A percentile compares a stretch with the other conserved stretches of the same genome.
Evolutionary conservation across 2,797 vertebrate genomes (phyloP).

Genomic region (Ibycter americanus): DNA sequence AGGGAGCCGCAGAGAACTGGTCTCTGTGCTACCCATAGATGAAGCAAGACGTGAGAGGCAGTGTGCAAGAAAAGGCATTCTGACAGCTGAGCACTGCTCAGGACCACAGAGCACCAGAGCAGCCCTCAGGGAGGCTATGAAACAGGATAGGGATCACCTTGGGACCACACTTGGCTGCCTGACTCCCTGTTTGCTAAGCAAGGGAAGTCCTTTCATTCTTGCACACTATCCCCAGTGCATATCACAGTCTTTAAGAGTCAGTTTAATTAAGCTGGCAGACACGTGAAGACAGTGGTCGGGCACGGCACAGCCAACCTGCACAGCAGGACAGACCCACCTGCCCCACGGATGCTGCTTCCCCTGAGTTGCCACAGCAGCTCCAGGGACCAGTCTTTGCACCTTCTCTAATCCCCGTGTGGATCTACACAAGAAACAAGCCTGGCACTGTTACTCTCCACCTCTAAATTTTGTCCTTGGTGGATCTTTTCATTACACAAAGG

Average conservation of each 20-base stretch:
- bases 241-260: not conserved
- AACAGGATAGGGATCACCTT: accelerated
- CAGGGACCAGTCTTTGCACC: not conserved
- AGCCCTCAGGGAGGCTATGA: not conserved
- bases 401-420: accelerated
- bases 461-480: not conserved
- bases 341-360: not conserved
- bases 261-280: not conserved
- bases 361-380: not conserved
- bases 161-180: not conserved
- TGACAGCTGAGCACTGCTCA: not conserved
- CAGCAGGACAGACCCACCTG: not conserved
- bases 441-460: not conserved
- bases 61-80: accelerated
- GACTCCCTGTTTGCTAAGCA: not conserved
- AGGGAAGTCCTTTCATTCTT: not conserved
- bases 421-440: not conserved
- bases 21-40: not conserved
- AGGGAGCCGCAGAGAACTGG: not conserved
- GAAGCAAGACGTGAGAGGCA: not conserved
- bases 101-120: not conserved
- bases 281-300: accelerated
- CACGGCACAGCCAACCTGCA: not conserved
- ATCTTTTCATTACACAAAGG: not conserved
- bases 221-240: not conserved